phyloP scores from a whole-genome alignment of 1,140 invertebrate genomes.

The Zaprionus tsacasi region DNA sequence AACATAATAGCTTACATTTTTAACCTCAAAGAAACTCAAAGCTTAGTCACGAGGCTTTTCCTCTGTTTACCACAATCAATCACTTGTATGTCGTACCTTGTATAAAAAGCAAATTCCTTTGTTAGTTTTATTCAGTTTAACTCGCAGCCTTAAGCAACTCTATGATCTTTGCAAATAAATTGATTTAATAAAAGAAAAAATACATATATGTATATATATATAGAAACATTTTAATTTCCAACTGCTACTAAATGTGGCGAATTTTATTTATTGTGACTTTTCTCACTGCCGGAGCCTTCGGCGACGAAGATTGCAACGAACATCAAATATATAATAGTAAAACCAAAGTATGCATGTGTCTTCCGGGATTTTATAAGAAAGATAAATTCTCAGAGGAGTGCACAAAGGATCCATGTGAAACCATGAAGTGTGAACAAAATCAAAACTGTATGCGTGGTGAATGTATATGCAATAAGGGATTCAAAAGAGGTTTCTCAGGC shows the following conservation, averaged over 20 bases:
- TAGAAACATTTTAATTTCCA: no score
- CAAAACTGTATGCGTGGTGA: not conserved
- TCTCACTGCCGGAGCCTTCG: not conserved
- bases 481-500: not conserved
- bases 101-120: not conserved
- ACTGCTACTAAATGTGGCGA: not conserved
- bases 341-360: no score
- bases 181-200: not conserved
- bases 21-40: not conserved
- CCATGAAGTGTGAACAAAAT: not conserved
- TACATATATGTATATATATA: not conserved
- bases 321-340: no score
- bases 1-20: not conserved
- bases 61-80: not conserved
- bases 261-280: not conserved
- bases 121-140: not conserved
- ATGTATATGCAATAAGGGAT: not conserved
- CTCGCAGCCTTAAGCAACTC: not conserved
- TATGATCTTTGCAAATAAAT: not conserved
- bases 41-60: not conserved
- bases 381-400: no score
- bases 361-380: no score
- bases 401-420: not conserved
- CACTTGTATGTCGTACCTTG: not conserved
- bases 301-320: no score